A percentile compares a stretch with the other conserved stretches of the same genome.
phyloP scores from a whole-genome alignment of 64 coral and sea anemone genomes.

The Actinia equina region DNA sequence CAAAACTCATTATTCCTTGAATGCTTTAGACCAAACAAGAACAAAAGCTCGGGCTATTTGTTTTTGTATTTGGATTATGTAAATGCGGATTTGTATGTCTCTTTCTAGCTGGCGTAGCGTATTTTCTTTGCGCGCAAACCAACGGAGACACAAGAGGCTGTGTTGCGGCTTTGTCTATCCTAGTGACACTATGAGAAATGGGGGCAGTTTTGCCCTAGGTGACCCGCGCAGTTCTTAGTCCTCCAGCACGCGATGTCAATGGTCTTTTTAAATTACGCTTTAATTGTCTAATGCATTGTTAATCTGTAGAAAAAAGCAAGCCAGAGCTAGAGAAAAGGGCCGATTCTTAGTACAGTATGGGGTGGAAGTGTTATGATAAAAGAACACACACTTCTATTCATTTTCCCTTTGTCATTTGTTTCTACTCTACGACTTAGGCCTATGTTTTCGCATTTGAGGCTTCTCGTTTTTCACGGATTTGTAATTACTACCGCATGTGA shows the following conservation, averaged over 20 bases:
- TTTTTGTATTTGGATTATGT: constrained; percentile 12
- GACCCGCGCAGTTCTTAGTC: not conserved
- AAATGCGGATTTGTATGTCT: not conserved
- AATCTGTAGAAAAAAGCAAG: not conserved
- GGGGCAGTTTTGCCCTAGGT: not conserved
- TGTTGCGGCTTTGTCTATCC: not conserved
- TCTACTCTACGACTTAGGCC: too few species aligned
- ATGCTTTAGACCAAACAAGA: not conserved
- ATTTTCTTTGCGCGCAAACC: not conserved
- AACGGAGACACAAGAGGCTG: not conserved
- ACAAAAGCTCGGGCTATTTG: not conserved
- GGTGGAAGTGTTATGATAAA: not conserved
- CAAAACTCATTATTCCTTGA: not conserved
- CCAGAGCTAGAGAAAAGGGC: not conserved
- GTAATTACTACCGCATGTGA: not conserved
- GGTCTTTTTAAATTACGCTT: not conserved
- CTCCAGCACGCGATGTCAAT: not conserved
- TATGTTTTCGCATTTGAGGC: not conserved
- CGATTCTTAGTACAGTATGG: not conserved
- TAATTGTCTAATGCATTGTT: constrained; percentile 1
- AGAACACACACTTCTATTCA: not conserved
- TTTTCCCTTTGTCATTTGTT: too few species aligned
- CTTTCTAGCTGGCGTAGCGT: not conserved
- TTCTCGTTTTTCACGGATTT: not conserved
- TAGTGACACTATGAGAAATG: not conserved